These are phyloP conservation scores for Grallaria varia DNA, from an alignment of 2,113 vertebrate species.

Conservation along the genomic window DNA sequence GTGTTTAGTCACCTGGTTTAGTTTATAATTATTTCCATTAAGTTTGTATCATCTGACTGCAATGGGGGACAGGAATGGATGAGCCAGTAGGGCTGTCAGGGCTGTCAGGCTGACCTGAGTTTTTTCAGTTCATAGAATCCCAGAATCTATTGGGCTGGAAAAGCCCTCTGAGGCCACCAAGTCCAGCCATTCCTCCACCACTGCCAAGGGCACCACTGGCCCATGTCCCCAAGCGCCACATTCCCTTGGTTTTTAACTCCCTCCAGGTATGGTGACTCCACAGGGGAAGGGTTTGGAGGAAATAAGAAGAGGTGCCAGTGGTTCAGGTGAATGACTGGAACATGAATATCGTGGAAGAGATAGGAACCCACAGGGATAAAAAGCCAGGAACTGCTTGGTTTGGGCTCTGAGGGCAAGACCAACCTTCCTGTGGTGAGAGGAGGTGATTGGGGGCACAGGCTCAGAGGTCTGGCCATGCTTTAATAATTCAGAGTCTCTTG, in stretches of 20 bases:
- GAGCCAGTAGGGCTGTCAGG: background rate
- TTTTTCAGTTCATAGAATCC: background rate
- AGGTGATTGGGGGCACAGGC: background rate
- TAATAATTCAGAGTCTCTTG: background rate
- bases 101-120: background rate
- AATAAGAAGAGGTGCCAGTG: background rate
- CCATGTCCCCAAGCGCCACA: background rate
- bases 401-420: background rate
- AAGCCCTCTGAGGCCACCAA: background rate
- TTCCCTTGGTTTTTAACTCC: background rate
- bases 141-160: background rate
- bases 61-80: background rate
- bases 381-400: background rate
- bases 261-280: background rate
- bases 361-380: background rate
- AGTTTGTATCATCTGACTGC: background rate
- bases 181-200: background rate
- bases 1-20: background rate
- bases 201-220: background rate
- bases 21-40: background rate
- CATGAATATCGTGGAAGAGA: background rate
- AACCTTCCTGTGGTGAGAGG: background rate
- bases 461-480: background rate
- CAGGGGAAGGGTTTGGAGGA: background rate
- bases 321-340: background rate